phyloP scores from a whole-genome alignment of 2,113 vertebrate species.

The Rhinolophus sinicus region DNA sequence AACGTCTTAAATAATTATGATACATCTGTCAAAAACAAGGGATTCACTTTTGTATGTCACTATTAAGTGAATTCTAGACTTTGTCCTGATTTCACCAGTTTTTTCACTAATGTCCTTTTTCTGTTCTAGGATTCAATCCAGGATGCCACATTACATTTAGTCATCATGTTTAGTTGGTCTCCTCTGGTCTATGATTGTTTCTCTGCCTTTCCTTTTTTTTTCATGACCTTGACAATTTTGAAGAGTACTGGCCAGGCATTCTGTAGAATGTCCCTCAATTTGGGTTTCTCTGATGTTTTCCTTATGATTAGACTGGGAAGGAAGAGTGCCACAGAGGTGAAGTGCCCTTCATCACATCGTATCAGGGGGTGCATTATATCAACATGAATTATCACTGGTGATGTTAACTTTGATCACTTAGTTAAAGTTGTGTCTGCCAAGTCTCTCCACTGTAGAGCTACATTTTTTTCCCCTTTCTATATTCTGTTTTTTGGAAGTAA shows the following conservation, averaged over 20 bases:
- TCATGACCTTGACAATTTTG: neutral
- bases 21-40: neutral
- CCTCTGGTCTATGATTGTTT: neutral
- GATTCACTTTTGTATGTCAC: neutral
- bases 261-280: neutral
- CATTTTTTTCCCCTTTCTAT: neutral
- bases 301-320: neutral
- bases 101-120: conserved; percentile 44
- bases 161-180: conserved; percentile 32
- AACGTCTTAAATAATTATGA: neutral
- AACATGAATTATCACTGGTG: neutral
- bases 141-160: conserved; percentile 22
- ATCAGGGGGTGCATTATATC: neutral
- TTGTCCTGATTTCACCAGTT: conserved; percentile 48
- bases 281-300: too few species aligned
- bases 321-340: neutral
- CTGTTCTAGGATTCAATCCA: conserved; percentile 16
- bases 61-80: conserved; percentile 40
- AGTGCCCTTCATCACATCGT: neutral
- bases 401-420: neutral
- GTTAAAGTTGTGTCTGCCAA: neutral
- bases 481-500: conserved; percentile 2
- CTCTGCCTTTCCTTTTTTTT: neutral
- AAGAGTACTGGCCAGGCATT: neutral
- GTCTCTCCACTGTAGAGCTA: neutral